Evolutionary conservation across 2,113 vertebrate genomes (phyloP).

Genomic region (Pavo muticus): DNA sequence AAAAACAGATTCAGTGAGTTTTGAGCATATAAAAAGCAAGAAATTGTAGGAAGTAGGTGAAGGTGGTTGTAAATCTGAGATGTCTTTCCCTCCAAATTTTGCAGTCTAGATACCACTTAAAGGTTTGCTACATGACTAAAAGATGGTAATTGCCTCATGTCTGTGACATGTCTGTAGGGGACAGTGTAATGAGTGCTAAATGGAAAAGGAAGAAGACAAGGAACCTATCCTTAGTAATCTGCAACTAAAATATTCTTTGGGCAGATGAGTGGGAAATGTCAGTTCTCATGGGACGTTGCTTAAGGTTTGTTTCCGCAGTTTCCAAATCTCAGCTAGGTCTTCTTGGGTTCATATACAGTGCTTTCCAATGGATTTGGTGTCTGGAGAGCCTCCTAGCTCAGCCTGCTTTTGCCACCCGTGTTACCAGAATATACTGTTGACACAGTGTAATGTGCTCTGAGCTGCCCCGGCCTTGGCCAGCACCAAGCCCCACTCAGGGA

Average conservation of each 20-base stretch:
- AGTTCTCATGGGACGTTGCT: background rate
- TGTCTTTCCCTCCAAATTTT: background rate
- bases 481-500: background rate
- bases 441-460: accelerated
- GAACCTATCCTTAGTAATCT: background rate
- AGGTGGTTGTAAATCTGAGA: background rate
- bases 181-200: background rate
- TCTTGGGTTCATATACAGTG: background rate
- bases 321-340: background rate
- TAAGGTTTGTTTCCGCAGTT: background rate
- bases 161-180: background rate
- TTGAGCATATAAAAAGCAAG: background rate
- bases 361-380: background rate
- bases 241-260: background rate
- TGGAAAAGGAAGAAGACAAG: background rate
- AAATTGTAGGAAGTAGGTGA: background rate
- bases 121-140: background rate
- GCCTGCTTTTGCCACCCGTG: background rate
- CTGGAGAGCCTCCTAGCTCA: background rate
- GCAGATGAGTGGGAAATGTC: background rate
- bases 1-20: background rate
- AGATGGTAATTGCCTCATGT: background rate
- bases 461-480: background rate
- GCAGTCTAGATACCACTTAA: background rate
- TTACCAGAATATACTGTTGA: background rate